Percentiles rank a stretch among this genome's conserved stretches.
Conservation (phyloP, 2,113 vertebrate species). For the Alethe diademata region DNA sequence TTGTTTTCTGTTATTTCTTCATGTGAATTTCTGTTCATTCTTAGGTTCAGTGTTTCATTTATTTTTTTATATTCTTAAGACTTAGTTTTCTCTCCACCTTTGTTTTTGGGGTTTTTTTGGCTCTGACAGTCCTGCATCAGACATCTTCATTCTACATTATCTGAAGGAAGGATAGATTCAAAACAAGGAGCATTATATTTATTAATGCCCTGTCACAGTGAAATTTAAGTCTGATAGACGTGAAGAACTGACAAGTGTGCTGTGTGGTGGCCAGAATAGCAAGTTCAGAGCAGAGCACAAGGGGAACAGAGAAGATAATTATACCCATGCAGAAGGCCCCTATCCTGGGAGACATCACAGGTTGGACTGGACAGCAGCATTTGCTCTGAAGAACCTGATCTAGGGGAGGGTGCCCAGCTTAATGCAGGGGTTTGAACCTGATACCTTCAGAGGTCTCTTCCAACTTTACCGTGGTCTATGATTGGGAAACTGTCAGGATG, state of each 20-base stretch:
- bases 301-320: background rate
- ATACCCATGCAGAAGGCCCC: background rate
- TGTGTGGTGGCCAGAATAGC: background rate
- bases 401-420: background rate
- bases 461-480: fast-evolving
- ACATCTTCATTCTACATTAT: background rate
- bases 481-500: background rate
- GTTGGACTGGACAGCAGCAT: background rate
- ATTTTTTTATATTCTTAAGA: background rate
- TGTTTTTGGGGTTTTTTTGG: background rate
- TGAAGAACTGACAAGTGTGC: background rate
- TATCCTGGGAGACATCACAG: background rate
- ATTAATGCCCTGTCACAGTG: background rate
- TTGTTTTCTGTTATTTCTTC: background rate
- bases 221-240: background rate
- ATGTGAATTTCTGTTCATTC: background rate
- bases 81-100: background rate
- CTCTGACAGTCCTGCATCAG: background rate
- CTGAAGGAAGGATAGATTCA: background rate
- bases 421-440: background rate
- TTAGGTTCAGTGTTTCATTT: background rate
- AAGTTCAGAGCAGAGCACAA: background rate
- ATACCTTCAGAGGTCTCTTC: background rate
- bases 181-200: background rate
- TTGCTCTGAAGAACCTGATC: background rate